Evolutionary conservation across 2,113 vertebrate genomes (phyloP).

Genomic region (Solenodon paradoxus): DNA sequence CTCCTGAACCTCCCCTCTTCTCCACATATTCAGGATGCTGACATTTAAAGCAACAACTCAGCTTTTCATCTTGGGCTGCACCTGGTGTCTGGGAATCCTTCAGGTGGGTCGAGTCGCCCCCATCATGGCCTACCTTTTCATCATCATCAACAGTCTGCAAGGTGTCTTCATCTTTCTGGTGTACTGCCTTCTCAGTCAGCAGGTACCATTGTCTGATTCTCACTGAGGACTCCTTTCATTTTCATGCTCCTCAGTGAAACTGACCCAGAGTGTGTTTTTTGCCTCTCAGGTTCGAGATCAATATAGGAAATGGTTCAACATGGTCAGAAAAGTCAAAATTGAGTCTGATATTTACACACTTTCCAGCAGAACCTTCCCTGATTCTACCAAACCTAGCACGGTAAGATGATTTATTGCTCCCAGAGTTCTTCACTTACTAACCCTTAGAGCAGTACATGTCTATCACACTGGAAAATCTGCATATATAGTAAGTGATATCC

Average conservation of each 20-base stretch:
- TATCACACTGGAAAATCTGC: background rate
- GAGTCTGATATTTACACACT: background rate
- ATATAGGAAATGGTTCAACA: constrained; percentile 21
- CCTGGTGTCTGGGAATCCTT: constrained; percentile 67
- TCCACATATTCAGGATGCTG: constrained; percentile 49
- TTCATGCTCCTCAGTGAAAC: background rate
- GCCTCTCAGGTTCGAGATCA: constrained; percentile 40
- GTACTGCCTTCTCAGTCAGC: constrained; percentile 72
- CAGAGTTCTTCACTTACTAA: background rate
- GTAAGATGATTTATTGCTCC: background rate
- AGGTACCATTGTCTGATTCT: constrained; percentile 10
- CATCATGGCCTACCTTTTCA: constrained; percentile 65
- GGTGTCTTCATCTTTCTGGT: constrained; percentile 73
- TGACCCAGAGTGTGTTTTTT: background rate
- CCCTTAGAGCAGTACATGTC: background rate
- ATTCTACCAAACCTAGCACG: background rate
- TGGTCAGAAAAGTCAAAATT: accelerated
- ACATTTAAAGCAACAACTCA: constrained; percentile 66
- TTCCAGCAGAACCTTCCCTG: background rate
- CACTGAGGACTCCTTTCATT: too few relatives aligned
- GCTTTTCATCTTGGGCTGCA: constrained; percentile 70
- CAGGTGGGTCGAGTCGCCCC: background rate
- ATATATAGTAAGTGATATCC: background rate
- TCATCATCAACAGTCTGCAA: constrained; percentile 67
- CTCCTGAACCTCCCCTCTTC: background rate